Percentiles rank a stretch among this genome's conserved stretches.
These are phyloP conservation scores for Caenorhabditis virilis DNA, from an alignment of 2,888 invertebrate species.

Conservation along the genomic window DNA sequence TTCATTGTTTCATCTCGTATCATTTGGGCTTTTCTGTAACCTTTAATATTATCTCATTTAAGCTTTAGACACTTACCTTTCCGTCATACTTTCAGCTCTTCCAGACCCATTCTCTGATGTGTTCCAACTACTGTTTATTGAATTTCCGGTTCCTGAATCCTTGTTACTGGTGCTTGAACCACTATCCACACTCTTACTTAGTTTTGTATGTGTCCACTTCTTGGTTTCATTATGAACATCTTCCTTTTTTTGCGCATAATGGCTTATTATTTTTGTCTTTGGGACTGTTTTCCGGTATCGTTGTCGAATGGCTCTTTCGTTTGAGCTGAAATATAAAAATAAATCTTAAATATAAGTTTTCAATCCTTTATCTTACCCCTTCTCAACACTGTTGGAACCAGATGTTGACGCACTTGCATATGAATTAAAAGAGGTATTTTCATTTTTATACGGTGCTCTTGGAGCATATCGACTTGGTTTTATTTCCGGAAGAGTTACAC, in stretches of 20 bases:
- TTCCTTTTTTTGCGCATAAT: too few relatives aligned
- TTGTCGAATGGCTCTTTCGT: too few relatives aligned
- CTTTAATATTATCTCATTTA: too few relatives aligned
- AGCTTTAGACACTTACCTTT: constrained; percentile 7
- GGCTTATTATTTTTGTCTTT: too few relatives aligned
- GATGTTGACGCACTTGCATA: background rate
- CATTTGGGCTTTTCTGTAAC: constrained; percentile 41
- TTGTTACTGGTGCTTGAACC: background rate
- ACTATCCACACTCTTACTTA: too few relatives aligned
- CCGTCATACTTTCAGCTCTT: constrained; percentile 24
- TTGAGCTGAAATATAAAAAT: too few relatives aligned
- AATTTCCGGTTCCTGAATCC: constrained; percentile 25
- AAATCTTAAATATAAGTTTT: too few relatives aligned
- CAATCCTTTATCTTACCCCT: too few relatives aligned
- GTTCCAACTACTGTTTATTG: constrained; percentile 13
- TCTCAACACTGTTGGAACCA: background rate
- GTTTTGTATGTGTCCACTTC: too few relatives aligned
- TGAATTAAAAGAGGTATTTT: background rate
- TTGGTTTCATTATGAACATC: too few relatives aligned
- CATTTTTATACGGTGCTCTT: constrained; percentile 7
- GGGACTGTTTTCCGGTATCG: too few relatives aligned
- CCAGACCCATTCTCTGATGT: constrained; percentile 7
- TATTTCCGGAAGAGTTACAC: constrained; percentile 38
- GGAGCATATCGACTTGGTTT: constrained; percentile 37
- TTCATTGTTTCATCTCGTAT: constrained; percentile 19